Evolutionary conservation across 2,797 vertebrate genomes (phyloP).

Genomic region (Leuciscus waleckii): DNA sequence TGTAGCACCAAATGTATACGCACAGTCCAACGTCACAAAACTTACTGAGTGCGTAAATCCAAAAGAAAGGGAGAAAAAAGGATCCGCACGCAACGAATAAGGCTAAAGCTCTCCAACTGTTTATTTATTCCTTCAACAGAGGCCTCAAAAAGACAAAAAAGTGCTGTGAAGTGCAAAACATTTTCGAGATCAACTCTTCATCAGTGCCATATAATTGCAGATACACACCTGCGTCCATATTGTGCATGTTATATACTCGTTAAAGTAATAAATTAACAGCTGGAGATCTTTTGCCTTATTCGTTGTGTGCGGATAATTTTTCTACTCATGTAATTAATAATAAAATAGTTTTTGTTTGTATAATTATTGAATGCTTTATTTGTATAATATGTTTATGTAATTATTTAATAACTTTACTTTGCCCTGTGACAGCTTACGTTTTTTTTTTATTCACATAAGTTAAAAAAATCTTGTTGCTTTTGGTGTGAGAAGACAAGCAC

Average conservation of each 20-base stretch:
- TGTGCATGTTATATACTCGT: neutral
- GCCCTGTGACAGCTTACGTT: neutral
- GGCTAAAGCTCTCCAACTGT: neutral
- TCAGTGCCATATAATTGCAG: neutral
- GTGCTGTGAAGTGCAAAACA: neutral
- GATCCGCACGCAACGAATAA: neutral
- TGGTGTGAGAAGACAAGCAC: neutral
- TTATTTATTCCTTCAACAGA: neutral
- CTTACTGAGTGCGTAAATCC: accelerated
- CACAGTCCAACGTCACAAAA: neutral
- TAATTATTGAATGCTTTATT: neutral
- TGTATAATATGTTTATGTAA: neutral
- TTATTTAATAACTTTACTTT: neutral
- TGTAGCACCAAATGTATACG: neutral
- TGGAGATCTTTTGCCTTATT: neutral
- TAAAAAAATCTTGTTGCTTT: neutral
- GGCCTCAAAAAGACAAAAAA: neutral
- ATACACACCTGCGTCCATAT: neutral
- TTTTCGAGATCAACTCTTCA: neutral
- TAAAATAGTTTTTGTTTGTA: neutral
- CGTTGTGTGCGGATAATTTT: too few relatives aligned
- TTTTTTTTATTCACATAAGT: neutral
- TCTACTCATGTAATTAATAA: neutral
- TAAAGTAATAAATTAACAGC: neutral
- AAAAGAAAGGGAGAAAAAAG: neutral